Evolutionary conservation across 2,888 invertebrate genomes (phyloP).

Genomic region (Acleris cristana): DNA sequence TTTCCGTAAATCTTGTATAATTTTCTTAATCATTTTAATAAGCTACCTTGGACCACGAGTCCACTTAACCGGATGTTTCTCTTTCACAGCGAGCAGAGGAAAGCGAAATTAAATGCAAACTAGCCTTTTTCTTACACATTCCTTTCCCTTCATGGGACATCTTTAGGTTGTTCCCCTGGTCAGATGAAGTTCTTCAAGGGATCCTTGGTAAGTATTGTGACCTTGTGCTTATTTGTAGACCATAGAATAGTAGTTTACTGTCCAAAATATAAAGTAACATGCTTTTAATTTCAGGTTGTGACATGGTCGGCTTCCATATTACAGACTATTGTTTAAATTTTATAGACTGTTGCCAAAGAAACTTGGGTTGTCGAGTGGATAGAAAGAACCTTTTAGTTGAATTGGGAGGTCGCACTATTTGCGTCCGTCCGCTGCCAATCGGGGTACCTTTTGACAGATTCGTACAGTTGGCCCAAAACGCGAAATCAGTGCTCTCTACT

Average conservation of each 20-base stretch:
- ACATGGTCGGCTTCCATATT: conserved; percentile 97
- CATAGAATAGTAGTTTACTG: neutral
- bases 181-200: conserved; percentile 96
- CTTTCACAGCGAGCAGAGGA: conserved; percentile 88
- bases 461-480: conserved; percentile 89
- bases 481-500: conserved; percentile 87
- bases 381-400: conserved; percentile 93
- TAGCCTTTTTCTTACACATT: conserved; percentile 97
- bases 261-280: neutral
- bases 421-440: conserved; percentile 93
- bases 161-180: conserved; percentile 94
- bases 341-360: conserved; percentile 94
- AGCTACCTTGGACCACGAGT: too few species aligned
- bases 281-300: conserved; percentile 85
- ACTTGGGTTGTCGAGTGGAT: conserved; percentile 94
- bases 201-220: conserved; percentile 86
- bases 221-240: neutral
- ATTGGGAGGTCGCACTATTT: conserved; percentile 93
- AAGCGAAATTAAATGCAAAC: conserved; percentile 88
- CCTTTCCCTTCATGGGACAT: conserved; percentile 98
- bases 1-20: too few species aligned
- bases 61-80: too few species aligned
- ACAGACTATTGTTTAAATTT: conserved; percentile 96
- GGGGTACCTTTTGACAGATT: conserved; percentile 95
- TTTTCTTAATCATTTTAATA: too few species aligned